These are phyloP conservation scores for Cantharis nigra DNA, from an alignment of 2,888 invertebrate genomes.

Conservation along the genomic window DNA sequence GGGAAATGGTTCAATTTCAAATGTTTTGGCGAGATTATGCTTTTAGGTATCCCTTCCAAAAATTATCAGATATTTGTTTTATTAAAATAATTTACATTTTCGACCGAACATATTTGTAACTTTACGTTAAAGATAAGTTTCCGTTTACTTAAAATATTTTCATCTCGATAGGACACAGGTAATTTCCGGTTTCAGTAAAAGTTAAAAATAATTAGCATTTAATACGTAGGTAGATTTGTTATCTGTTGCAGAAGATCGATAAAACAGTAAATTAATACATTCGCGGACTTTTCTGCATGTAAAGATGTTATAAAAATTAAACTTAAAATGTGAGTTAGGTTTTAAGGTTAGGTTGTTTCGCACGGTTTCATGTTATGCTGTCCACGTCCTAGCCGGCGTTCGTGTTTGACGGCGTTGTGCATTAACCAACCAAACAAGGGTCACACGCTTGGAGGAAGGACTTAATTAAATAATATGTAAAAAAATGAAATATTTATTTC, in stretches of 20 bases:
- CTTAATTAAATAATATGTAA: too few relatives aligned
- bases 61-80: neutral
- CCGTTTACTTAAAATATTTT: neutral
- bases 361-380: too few relatives aligned
- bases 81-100: neutral
- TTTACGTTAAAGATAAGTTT: neutral
- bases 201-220: neutral
- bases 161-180: neutral
- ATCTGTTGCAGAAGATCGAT: neutral
- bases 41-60: neutral
- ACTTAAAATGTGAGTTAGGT: neutral
- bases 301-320: neutral
- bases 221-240: neutral
- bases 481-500: too few relatives aligned
- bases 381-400: too few relatives aligned
- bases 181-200: neutral
- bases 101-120: neutral
- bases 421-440: too few relatives aligned
- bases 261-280: neutral
- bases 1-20: neutral
- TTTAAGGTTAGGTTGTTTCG: too few relatives aligned
- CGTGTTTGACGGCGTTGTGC: too few relatives aligned
- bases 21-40: neutral
- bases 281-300: neutral
- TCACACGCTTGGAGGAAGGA: too few relatives aligned